A percentile compares a stretch with the other conserved stretches of the same genome.
phyloP scores from a whole-genome alignment of 2,113 vertebrate species.

The Antennarius striatus region DNA sequence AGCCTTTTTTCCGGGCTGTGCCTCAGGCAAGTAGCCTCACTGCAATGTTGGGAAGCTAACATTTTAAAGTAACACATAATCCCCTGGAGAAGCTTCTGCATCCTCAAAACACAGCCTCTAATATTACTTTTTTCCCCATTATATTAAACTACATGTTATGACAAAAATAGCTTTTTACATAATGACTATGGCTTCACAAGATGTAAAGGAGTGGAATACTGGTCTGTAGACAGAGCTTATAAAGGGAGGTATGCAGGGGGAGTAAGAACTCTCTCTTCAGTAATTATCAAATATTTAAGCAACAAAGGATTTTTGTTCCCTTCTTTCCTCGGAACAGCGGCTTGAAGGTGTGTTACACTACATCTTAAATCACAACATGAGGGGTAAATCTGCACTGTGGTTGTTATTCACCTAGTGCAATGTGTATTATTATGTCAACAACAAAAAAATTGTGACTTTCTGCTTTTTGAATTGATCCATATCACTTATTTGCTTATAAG shows the following conservation, averaged over 20 bases:
- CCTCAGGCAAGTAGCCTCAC: conserved; percentile 37
- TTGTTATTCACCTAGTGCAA: background rate
- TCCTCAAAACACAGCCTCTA: conserved; percentile 36
- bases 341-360: conserved; percentile 35
- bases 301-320: conserved; percentile 60
- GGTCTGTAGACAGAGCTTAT: conserved; percentile 13
- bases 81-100: conserved; percentile 37
- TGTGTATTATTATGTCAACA: background rate
- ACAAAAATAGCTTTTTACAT: conserved; percentile 12
- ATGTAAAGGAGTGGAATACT: conserved; percentile 3
- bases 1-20: conserved; percentile 49
- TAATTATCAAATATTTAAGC: conserved; percentile 58
- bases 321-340: conserved; percentile 50
- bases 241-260: conserved; percentile 25
- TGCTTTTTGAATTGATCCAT: no score
- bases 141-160: conserved; percentile 12
- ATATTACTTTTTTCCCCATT: conserved; percentile 45
- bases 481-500: no score
- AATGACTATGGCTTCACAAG: conserved; percentile 28
- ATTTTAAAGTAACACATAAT: conserved; percentile 49
- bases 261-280: conserved; percentile 16
- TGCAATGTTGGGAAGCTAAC: conserved; percentile 45
- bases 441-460: no score
- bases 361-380: conserved; percentile 13
- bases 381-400: conserved; percentile 15